phyloP scores from a whole-genome alignment of 1,140 invertebrate genomes.

The Antheraea mylitta region DNA sequence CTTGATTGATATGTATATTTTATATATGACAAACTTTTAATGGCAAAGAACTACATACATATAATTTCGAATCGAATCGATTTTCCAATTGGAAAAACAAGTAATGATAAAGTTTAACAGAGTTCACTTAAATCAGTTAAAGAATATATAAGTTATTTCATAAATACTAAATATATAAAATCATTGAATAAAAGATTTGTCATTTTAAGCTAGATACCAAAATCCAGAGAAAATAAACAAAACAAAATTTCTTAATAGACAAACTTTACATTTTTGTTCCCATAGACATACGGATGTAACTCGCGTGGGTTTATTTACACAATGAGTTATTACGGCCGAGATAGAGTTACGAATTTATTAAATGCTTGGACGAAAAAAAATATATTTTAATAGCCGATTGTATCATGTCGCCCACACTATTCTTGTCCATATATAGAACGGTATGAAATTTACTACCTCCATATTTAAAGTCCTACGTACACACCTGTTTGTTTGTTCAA shows the following conservation, averaged over 20 bases:
- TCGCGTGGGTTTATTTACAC: background rate
- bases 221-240: background rate
- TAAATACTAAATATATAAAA: no score
- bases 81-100: no score
- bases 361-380: background rate
- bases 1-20: no score
- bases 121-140: no score
- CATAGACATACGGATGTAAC: background rate
- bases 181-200: no score
- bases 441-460: background rate
- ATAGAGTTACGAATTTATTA: constrained; percentile 2
- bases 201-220: no score
- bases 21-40: no score
- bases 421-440: background rate
- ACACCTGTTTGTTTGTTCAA: background rate
- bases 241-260: background rate
- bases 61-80: no score
- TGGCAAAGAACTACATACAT: no score
- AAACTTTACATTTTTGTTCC: background rate
- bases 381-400: background rate
- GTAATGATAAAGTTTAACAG: no score
- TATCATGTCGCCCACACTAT: background rate
- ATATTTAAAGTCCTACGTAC: background rate
- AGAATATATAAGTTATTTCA: no score
- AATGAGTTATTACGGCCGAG: background rate